Conservation (phyloP, 2,797 vertebrate species). For the Vultur gryphus region DNA sequence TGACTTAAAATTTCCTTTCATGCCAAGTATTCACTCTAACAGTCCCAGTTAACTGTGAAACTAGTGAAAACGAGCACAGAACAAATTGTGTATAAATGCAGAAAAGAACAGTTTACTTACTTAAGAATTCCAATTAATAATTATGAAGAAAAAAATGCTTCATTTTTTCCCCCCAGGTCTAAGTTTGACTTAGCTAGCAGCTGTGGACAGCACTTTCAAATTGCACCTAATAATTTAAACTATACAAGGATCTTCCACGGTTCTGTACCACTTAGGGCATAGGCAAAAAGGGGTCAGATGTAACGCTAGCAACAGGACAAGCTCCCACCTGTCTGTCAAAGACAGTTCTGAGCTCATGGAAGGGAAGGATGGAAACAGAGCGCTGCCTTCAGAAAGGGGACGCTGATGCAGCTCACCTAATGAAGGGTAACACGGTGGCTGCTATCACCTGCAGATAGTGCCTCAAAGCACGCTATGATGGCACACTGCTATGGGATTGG, state of each 20-base stretch:
- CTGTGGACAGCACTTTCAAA: neutral
- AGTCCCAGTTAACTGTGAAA: neutral
- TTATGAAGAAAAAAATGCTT: neutral
- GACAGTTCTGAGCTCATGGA: neutral
- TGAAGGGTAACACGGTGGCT: fast-evolving
- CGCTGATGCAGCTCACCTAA: neutral
- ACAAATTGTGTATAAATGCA: neutral
- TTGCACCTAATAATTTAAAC: neutral
- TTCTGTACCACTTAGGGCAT: no score
- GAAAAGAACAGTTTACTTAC: neutral
- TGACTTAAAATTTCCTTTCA: neutral
- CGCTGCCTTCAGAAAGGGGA: neutral
- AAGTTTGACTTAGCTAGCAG: neutral
- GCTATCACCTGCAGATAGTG: neutral
- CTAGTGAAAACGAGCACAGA: neutral
- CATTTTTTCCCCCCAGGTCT: fast-evolving
- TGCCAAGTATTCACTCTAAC: neutral
- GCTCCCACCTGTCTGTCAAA: neutral
- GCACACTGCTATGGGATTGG: fast-evolving
- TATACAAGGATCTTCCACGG: neutral
- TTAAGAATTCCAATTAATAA: neutral
- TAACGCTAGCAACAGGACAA: neutral
- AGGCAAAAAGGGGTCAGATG: neutral
- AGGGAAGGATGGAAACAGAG: neutral
- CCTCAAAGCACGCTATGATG: neutral